These are phyloP conservation scores for Neodontobutis hainanensis DNA, from an alignment of 2,113 vertebrate genomes.

Conservation along the genomic window DNA sequence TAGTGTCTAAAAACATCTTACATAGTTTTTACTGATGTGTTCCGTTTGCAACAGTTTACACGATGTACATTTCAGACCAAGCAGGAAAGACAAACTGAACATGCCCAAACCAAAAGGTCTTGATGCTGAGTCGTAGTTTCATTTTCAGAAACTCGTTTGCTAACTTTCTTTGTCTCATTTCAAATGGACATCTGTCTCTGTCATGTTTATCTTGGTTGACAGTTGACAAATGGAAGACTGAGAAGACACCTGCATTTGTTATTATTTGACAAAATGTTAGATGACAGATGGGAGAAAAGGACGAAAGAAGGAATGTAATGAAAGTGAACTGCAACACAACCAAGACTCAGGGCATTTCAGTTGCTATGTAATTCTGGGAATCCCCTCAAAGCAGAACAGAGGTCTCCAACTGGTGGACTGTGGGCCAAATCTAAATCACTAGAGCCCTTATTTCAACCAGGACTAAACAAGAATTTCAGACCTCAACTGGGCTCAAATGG, in stretches of 20 bases:
- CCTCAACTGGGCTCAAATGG: too few relatives aligned
- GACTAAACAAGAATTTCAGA: too few relatives aligned
- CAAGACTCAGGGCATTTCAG: neutral
- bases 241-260: conserved; percentile 47
- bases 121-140: neutral
- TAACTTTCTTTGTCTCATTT: conserved; percentile 18
- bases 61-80: too few relatives aligned
- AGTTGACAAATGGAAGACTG: conserved; percentile 33
- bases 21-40: neutral
- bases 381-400: neutral
- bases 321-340: neutral
- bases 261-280: conserved; percentile 23
- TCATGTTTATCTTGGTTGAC: conserved; percentile 20
- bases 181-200: conserved; percentile 23
- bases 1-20: too few relatives aligned
- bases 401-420: neutral
- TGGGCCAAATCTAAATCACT: too few relatives aligned
- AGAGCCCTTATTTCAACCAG: too few relatives aligned
- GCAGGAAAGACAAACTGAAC: neutral
- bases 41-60: neutral
- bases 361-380: neutral
- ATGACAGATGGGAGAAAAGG: conserved; percentile 17
- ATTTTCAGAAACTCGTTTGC: conserved; percentile 32
- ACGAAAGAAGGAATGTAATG: conserved; percentile 2
- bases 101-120: neutral